Base-by-base conservation (phyloP, 2,888 invertebrate genomes). In the Venusia cambrica region DNA sequence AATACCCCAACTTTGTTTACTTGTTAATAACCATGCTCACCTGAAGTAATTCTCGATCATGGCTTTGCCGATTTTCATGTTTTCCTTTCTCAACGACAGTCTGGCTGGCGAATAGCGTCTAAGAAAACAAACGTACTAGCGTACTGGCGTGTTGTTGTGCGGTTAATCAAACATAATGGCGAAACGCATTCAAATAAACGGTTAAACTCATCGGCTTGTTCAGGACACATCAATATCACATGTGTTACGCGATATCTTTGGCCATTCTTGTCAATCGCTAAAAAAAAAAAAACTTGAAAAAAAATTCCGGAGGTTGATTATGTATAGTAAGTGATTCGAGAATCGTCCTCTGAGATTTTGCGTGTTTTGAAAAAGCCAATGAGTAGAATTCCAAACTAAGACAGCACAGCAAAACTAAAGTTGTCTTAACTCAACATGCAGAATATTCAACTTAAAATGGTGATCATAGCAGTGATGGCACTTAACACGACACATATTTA, bases 71-170 rank as follows among this genome's bases (percentile, higher is more conserved):
- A 92, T 89, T 89, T 92, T 93, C 88, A 94, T 90, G 78, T 94
- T 93, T 60, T 91, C 90, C 88, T 94, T 94, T 79, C 93, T 91
- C 79, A 94, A 90, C 74, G 94, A 94, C 81, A 94, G 89, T 80
- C 94, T 89, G 88, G 91, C 92, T 65, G 94, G 93, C 88, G 94
- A 93, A 90, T 93, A 94, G 87, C 94, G 94, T 90, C 94, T 94
- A 93, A 69, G 73, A 73, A 79, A 80, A 81, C 71, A 83, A 77
- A 81, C 72, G 64, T 57, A 66, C 83, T 75, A 79, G 77, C 78
- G 65, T 65, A 73, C 66, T 73, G 16, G 44, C 48, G 37, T 29
- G 31, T 27, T 38, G 21, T 42, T 39, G 39, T 40, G 47, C 49
- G 36, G 46, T 48, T 45, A 47, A 47, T 38, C 25, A 28, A 55